Percentiles rank a stretch among this genome's conserved stretches.
phyloP scores from a whole-genome alignment of 2,888 invertebrate genomes.

The Orthonychiurus folsomi region DNA sequence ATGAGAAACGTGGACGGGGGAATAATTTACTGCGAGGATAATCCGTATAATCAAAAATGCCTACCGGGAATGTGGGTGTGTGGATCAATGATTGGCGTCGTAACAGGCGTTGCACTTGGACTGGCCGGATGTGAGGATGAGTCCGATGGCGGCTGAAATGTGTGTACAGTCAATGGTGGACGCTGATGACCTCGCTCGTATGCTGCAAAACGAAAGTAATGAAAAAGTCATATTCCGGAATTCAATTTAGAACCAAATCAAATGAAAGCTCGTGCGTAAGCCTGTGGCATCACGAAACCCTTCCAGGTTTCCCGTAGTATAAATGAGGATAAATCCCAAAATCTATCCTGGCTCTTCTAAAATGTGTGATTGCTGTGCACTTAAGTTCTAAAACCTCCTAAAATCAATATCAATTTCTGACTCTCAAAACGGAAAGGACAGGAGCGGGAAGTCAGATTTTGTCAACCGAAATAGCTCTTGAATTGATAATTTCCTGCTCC shows the following conservation, averaged over 20 bases:
- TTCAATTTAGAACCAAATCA: not conserved
- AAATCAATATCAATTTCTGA: no score
- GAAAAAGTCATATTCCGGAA: no score
- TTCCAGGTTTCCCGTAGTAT: no score
- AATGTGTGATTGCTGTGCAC: no score
- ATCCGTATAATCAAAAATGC: not conserved
- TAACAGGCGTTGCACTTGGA: constrained; percentile 40
- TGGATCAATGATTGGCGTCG: constrained; percentile 41
- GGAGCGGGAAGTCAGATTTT: no score
- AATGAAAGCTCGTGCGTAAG: not conserved
- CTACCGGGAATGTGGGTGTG: constrained; percentile 40
- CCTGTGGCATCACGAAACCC: no score
- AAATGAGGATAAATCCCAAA: no score
- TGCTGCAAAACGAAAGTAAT: constrained; percentile 47
- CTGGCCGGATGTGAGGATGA: constrained; percentile 47
- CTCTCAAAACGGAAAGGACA: no score
- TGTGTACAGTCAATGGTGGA: constrained; percentile 75
- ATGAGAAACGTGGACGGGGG: not conserved
- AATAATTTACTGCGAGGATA: not conserved
- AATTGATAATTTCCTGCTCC: no score
- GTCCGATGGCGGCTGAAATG: constrained; percentile 67
- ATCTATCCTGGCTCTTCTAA: no score
- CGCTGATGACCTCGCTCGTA: constrained; percentile 78
- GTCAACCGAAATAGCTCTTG: no score
- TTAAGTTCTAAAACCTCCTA: no score